Evolutionary conservation across 2,888 invertebrate genomes (phyloP).

Genomic region (Spodoptera exigua): DNA sequence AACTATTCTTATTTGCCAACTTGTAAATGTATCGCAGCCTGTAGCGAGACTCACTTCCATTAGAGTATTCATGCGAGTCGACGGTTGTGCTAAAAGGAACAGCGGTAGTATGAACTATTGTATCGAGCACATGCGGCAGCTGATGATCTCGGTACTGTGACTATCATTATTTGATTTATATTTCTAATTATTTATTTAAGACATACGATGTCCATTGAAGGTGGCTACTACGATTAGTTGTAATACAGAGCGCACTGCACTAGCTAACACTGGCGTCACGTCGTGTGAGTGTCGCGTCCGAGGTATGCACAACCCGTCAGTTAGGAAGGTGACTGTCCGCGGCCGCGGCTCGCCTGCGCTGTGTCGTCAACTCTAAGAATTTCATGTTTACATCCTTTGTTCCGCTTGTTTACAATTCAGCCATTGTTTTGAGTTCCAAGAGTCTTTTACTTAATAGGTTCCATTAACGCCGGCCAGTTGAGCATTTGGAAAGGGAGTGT

Average conservation of each 20-base stretch:
- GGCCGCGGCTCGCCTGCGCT: conserved; percentile 9
- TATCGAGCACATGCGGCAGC: neutral
- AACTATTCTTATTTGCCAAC: neutral
- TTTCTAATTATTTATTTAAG: conserved; percentile 11
- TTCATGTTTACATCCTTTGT: conserved; percentile 64
- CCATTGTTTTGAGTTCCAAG: conserved; percentile 68
- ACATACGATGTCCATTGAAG: neutral
- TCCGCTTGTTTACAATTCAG: conserved; percentile 56
- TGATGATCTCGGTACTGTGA: conserved; percentile 3
- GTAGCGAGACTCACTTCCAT: conserved; percentile 34
- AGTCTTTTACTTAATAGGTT: conserved; percentile 39
- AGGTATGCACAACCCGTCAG: conserved; percentile 28
- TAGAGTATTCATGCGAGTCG: conserved; percentile 31
- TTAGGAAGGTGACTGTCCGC: conserved; percentile 34
- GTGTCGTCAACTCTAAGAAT: conserved; percentile 57
- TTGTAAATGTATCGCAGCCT: conserved; percentile 5
- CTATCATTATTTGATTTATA: conserved; percentile 7
- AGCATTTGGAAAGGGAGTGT: neutral
- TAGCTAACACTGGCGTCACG: conserved; percentile 1
- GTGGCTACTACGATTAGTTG: no score
- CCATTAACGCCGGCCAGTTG: conserved; percentile 1
- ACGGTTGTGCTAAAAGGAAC: neutral
- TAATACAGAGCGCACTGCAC: conserved; percentile 3
- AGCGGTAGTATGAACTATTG: neutral
- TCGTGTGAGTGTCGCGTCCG: conserved; percentile 1